Evolutionary conservation across 2,113 vertebrate genomes (phyloP), one percentile per base, ranked within the genome.

Genomic region (Gymnogyps californianus): DNA sequence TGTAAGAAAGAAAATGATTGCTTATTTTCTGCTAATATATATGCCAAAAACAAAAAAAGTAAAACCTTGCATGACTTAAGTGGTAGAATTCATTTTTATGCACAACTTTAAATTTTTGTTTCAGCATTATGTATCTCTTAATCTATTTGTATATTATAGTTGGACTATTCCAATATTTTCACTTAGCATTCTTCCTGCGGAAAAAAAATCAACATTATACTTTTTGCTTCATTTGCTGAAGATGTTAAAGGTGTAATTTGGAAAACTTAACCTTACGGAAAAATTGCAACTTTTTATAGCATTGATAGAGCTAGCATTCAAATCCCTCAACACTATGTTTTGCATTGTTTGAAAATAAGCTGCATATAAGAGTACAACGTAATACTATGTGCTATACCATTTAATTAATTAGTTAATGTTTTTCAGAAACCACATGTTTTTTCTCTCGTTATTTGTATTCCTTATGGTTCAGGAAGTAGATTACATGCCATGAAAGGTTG

Each of bases 351-450:
- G 54, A 62, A 87, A 88, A 83, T 16, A 83, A 70, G 10, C 8
- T 52, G 32, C 13, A 4, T 2, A 2, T 71, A 36, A 42, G 9
- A 54, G 24, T 8, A 51, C 52, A 76, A 54, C 22, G 28, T 36
- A 59, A 9, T 52, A 28, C 17, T 5, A 1, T 7, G 14, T 0
- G 1, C 25, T 69, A 36, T 12, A 34, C 14, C 24, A 5, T 74
- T 65, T 61, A 42, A 61, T n/a, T 38, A 17, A 34, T 21, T 42
- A 29, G 38, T 25, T 74, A 51, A 36, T 10, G 9, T 34, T 76
- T 76, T 40, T 40, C 47, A 72, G 54, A 65, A 80, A 74, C 2
- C 34, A 28, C 22, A 8, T 3, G 2, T 2, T 40, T 91, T 74
- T 67, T 24, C 62, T 46, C 71, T 72, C 11, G 1, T 42, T 47